Percentiles rank a stretch among this genome's conserved stretches.
Evolutionary conservation across 2,797 vertebrate species (phyloP).

Genomic region (Malurus splendens): DNA sequence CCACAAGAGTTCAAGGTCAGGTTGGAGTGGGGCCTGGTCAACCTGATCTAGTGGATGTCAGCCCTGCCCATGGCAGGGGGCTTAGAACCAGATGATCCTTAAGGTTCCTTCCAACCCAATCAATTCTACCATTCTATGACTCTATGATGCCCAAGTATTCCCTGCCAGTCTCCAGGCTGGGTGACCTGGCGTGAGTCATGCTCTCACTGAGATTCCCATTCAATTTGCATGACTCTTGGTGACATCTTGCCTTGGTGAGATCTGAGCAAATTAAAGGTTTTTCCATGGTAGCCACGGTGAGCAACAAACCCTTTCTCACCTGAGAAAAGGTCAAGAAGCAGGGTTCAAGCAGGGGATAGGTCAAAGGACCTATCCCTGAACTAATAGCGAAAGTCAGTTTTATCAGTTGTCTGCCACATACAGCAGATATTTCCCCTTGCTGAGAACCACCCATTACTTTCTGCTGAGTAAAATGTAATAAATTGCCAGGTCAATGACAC

Average conservation of each 20-base stretch:
- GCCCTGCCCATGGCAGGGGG: background rate
- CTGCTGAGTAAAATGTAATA: background rate
- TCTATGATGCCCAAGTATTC: background rate
- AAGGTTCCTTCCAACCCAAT: background rate
- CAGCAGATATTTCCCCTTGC: background rate
- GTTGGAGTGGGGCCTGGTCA: background rate
- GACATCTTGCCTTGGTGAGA: background rate
- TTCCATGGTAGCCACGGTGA: background rate
- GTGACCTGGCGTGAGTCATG: background rate
- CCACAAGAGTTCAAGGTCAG: background rate
- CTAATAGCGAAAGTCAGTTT: background rate
- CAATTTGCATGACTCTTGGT: background rate
- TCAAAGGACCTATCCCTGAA: background rate
- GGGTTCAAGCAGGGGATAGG: background rate
- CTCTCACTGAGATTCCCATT: background rate
- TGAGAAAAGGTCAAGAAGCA: background rate
- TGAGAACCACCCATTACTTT: background rate
- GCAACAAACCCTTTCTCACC: background rate
- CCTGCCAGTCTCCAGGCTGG: fast-evolving
- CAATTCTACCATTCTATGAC: background rate
- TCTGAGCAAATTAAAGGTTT: background rate
- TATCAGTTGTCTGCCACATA: background rate
- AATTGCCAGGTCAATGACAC: background rate
- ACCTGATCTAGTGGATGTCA: background rate
- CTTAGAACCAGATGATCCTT: background rate